Percentiles rank a stretch among this genome's conserved stretches.
phyloP scores from a whole-genome alignment of 1,140 invertebrate genomes.

The Amphibalanus amphitrite region DNA sequence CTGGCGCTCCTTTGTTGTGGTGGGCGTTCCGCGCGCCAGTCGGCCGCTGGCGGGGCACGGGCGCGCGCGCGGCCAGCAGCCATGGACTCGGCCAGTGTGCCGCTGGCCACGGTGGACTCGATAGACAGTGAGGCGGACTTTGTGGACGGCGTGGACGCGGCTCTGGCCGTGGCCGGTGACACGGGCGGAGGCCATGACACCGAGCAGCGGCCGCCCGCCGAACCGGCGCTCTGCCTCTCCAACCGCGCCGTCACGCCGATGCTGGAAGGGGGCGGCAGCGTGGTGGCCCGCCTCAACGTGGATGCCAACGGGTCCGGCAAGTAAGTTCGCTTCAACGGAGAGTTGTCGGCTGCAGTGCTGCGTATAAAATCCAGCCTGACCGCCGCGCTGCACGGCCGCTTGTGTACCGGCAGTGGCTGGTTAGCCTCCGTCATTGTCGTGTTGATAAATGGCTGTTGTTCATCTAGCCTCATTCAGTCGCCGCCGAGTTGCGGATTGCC shows the following conservation, averaged over 20 bases:
- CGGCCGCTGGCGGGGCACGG: no score
- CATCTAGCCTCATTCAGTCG: no score
- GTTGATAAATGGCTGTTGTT: no score
- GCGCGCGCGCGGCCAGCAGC: neutral
- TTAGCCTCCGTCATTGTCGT: no score
- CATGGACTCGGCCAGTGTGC: neutral
- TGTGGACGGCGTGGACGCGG: neutral
- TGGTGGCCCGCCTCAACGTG: neutral
- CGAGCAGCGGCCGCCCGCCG: neutral
- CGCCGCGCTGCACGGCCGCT: no score
- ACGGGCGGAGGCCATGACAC: neutral
- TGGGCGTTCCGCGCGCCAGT: neutral
- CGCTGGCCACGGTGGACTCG: constrained; percentile 2
- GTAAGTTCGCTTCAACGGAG: neutral
- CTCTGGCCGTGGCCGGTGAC: neutral
- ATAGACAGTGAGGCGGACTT: neutral
- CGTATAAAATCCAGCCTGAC: no score
- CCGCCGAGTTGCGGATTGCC: no score
- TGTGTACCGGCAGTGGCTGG: no score
- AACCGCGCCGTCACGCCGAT: constrained; percentile 1
- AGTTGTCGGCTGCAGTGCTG: no score
- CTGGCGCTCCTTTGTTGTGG: neutral
- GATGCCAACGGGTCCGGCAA: neutral
- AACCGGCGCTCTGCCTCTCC: neutral
- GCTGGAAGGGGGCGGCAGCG: neutral